Base-by-base conservation (phyloP, 2,113 vertebrate genomes). In the Nerophis lumbriciformis region DNA sequence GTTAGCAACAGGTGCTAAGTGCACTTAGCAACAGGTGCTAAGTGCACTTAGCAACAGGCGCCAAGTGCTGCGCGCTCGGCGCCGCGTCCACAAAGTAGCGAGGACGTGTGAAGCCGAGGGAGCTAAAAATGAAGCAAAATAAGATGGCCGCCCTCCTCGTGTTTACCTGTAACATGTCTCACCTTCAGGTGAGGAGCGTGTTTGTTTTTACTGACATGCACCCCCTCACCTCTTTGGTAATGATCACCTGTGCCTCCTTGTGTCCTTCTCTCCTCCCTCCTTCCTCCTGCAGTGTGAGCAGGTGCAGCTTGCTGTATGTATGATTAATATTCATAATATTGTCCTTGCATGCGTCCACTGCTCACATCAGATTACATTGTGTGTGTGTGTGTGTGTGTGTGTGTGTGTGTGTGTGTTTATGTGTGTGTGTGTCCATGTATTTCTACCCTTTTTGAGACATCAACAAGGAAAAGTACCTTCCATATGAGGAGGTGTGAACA, bases 241-340 rank as follows among this genome's bases (percentile, higher is more conserved):
- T 28, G 28, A 28, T 28, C 28, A 28, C 28, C 28, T 28, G 16
- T 51, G 8, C 59, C 53, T 73, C 68, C 81, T 78, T 75, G 57
- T 76, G 52, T 77, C 68, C 68, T 64, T 83, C 9, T 48, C 1
- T 68, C 63, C 59, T 68, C 21, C 78, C 78, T 84, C 65, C 65
- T 36, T 70, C 78, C 77, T 88, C 42, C 87, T 82, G 75, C 87
- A 95, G 94, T 94, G 90, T 91, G 94, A 94, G 92, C 94, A 94
- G 93, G 92, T 93, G 89, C 93, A 94, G 87, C 89, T 93, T 81
- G 93, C 92, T 92, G 94, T 97, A 97, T 91, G 94, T 95, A 95
- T 90, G 61, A 77, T 76, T 69, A 65, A 58, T 73, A 21, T 48
- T 53, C 45, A 68, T 75, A 65, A 53, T 57, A 50, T 68, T 65